Base-by-base conservation (phyloP, 2,888 invertebrate species). In the Vanessa cardui region DNA sequence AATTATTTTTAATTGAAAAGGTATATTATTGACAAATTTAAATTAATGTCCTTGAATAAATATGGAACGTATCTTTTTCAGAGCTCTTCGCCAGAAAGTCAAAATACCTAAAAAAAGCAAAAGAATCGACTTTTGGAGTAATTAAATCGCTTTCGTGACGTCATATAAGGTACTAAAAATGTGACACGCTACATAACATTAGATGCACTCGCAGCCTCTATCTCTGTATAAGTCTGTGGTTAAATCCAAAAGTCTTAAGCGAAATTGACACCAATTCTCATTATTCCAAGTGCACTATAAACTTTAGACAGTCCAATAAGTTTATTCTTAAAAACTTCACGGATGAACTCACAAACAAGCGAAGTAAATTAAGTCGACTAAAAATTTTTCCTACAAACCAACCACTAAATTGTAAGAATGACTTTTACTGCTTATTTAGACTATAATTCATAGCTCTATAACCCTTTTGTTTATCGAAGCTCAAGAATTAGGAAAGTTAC, bases 251-350 rank as follows among this genome's bases (percentile, higher is more conserved):
- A 26, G n/a, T 26, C 26, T 54, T 4, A 54, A 26, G 15, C 21
- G 21, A 50, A 15, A 15, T 21, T 15, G 15, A 16, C 9, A n/a
- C 7, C 39, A 39, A 54, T 54, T 54, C 31, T 39, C 56, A 56
- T 56, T 39, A 56, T 12, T 39, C 39, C 9, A 56, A 33, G 18
- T 56, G 33, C 56, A 12, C 56, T 9, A 56, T 64, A 31, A 52
- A 59, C 33, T 64, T 64, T 44, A 15, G 39, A 64, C n/a, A 58
- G n/a, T 44, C 58, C 49, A 59, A 50, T 33, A 56, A 39, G 45
- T 26, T 64, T 44, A 58, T n/a, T 50, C 45, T 64, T 50, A 18
- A 59, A 50, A 64, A 50, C 50, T 64, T 20, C 26, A 64, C 59
- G 64, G 59, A 12, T 49, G 44, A 59, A 64, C 58, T 58, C 44